These are phyloP conservation scores for Paedocypris sp. DNA, from an alignment of 2,113 vertebrate species.

Conservation along the genomic window DNA sequence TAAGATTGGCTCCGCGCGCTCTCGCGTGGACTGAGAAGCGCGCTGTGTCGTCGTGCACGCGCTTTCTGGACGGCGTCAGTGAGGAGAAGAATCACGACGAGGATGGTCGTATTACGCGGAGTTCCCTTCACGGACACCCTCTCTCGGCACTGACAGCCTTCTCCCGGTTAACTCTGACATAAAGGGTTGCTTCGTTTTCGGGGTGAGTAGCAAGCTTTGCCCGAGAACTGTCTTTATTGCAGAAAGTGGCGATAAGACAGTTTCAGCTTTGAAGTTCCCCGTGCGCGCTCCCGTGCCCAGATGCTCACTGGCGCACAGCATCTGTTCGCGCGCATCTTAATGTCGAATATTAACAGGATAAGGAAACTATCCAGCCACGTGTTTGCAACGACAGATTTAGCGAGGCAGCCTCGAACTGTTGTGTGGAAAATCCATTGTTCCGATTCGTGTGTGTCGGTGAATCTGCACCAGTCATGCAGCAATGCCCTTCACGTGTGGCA, in stretches of 20 bases:
- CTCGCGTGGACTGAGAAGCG: neutral
- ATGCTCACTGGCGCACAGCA: neutral
- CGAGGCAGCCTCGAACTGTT: neutral
- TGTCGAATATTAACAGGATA: neutral
- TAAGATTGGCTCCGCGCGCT: neutral
- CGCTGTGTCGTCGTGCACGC: conserved; percentile 11
- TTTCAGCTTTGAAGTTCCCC: conserved; percentile 5
- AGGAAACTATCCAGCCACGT: neutral
- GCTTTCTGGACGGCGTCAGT: conserved; percentile 10
- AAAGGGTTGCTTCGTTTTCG: conserved; percentile 19
- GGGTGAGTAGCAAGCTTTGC: conserved; percentile 17
- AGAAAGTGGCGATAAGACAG: neutral
- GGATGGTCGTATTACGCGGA: conserved; percentile 14
- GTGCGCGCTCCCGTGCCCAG: neutral
- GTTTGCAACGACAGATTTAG: neutral
- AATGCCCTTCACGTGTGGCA: neutral
- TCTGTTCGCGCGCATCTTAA: neutral
- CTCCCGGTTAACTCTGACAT: conserved; percentile 4
- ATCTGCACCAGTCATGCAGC: neutral
- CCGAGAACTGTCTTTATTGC: neutral
- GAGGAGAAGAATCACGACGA: conserved; percentile 28
- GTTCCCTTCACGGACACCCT: conserved; percentile 27
- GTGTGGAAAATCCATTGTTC: conserved; percentile 2
- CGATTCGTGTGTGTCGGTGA: neutral
- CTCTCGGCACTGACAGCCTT: conserved; percentile 21